Conservation (phyloP, 35 echinoderm and acorn worm genomes). For the Strongylocentrotus purpuratus region DNA sequence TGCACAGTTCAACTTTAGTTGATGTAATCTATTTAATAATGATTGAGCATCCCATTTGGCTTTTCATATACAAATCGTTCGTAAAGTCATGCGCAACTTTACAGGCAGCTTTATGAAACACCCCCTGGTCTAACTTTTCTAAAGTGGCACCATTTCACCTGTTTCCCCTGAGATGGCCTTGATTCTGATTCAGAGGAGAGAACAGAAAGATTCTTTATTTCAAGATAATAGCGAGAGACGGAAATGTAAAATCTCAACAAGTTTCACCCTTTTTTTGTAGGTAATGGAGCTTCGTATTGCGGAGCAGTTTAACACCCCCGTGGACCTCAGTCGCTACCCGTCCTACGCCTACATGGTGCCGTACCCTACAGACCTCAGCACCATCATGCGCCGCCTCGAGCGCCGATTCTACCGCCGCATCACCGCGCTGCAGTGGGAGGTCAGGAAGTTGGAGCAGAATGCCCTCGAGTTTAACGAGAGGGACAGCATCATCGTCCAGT, state of each 20-base stretch:
- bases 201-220: no score
- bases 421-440: conserved; percentile 90
- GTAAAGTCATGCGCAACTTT: no score
- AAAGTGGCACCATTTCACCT: no score
- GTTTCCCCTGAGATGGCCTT: no score
- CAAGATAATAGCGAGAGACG: no score
- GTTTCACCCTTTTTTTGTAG: neutral
- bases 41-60: no score
- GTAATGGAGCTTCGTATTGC: conserved; percentile 77
- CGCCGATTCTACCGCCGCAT: conserved; percentile 81
- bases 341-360: conserved; percentile 76
- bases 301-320: conserved; percentile 79
- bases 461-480: conserved; percentile 77
- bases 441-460: conserved; percentile 85
- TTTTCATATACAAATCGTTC: no score
- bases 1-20: no score
- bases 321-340: conserved; percentile 86
- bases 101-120: no score
- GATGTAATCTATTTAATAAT: no score
- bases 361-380: conserved; percentile 88
- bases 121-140: no score
- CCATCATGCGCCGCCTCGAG: conserved; percentile 76
- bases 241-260: neutral
- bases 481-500: conserved; percentile 91
- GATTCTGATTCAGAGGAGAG: no score